A percentile compares a stretch with the other conserved stretches of the same genome.
Conservation (phyloP, 2,113 vertebrate genomes). For the Galbula dea region DNA sequence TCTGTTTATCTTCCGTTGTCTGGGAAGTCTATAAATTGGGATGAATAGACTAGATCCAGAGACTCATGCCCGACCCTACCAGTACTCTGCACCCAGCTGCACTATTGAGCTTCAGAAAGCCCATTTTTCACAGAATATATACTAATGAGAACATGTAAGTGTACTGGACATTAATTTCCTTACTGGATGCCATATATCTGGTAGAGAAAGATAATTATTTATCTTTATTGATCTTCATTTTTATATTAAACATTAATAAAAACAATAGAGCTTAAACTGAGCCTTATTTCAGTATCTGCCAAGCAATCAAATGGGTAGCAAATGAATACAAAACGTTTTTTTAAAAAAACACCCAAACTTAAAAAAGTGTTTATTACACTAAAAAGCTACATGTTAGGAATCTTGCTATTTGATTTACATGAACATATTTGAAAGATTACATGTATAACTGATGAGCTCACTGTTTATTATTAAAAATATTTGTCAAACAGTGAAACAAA, state of each 20-base stretch:
- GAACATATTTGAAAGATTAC: not conserved
- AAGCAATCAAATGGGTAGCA: not conserved
- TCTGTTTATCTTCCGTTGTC: not conserved
- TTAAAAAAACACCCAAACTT: not conserved
- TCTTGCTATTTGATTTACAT: not conserved
- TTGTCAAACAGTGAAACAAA: conserved; percentile 36
- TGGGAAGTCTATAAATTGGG: no score
- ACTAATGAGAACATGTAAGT: not conserved
- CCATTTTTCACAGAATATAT: not conserved
- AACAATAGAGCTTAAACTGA: not conserved
- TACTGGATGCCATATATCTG: not conserved
- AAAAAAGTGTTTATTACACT: not conserved
- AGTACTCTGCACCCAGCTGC: not conserved
- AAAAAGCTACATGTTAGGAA: not conserved
- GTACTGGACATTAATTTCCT: not conserved
- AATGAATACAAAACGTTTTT: not conserved
- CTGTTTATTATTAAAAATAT: conserved; percentile 42
- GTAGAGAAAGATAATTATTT: not conserved
- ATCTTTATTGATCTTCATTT: not conserved
- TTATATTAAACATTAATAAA: not conserved
- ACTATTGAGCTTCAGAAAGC: not conserved
- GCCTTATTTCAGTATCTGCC: not conserved
- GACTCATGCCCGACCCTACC: fast-evolving
- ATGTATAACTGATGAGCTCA: not conserved
- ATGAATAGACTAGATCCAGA: not conserved